phyloP scores from a whole-genome alignment of 1,140 invertebrate genomes.

The Heliconius eleuchia region DNA sequence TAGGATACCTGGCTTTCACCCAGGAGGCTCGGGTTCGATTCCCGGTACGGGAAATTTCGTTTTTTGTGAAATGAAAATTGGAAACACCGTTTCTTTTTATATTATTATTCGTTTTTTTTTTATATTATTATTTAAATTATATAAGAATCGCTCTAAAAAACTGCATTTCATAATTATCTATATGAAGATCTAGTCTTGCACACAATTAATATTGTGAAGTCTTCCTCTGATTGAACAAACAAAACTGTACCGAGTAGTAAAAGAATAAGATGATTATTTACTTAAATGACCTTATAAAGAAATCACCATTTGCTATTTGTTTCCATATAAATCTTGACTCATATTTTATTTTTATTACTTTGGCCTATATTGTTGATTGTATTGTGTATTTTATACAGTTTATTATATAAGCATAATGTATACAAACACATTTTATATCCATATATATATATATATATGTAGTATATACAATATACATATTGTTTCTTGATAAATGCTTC shows the following conservation, averaged over 20 bases:
- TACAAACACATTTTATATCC: not conserved
- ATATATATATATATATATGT: not conserved
- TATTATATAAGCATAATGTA: not conserved
- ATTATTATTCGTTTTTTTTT: no score
- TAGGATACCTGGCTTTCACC: conserved; percentile 93
- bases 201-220: conserved; percentile 23
- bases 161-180: not conserved
- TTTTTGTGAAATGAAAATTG: not conserved
- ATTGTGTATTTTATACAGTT: not conserved
- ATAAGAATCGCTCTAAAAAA: not conserved
- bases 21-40: conserved; percentile 92
- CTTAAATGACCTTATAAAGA: not conserved
- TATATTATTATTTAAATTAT: not conserved
- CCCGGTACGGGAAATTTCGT: conserved; percentile 85
- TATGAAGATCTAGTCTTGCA: conserved; percentile 18
- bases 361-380: not conserved
- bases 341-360: conserved; percentile 11
- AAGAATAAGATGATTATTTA: not conserved
- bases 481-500: conserved; percentile 8
- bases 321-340: not conserved
- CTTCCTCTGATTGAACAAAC: not conserved
- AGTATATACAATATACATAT: not conserved
- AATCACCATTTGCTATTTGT: not conserved
- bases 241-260: not conserved
- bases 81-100: no score